These are phyloP conservation scores for Paradoxurus hermaphroditus DNA, from an alignment of 2,113 vertebrate species.

Conservation along the genomic window DNA sequence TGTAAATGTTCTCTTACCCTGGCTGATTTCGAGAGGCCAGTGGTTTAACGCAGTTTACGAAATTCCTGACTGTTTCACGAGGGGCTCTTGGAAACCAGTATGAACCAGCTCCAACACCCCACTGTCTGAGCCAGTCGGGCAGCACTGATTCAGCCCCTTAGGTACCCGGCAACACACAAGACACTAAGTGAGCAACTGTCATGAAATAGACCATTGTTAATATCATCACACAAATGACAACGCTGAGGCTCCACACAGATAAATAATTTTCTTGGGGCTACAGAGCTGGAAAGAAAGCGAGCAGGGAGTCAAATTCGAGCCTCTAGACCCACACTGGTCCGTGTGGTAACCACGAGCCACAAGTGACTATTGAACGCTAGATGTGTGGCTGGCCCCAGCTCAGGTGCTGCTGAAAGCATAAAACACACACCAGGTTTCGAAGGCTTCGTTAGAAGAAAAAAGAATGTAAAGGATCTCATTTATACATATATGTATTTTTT, in stretches of 20 bases:
- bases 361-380: fast-evolving
- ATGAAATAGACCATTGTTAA: background rate
- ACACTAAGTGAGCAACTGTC: background rate
- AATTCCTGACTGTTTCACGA: background rate
- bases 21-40: background rate
- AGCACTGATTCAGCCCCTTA: background rate
- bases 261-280: background rate
- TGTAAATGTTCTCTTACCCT: background rate
- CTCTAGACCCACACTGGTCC: background rate
- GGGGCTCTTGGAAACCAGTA: background rate
- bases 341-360: background rate
- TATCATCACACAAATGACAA: background rate
- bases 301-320: background rate
- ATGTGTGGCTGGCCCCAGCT: no score
- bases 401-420: background rate
- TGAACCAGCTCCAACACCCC: background rate
- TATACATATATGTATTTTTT: background rate
- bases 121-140: background rate
- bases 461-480: background rate
- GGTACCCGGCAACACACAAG: background rate
- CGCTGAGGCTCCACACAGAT: background rate
- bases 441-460: background rate
- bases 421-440: background rate
- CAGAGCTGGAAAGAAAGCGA: background rate
- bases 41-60: background rate